Base-by-base conservation (phyloP, 2,888 invertebrate species). In the Theretra japonica region DNA sequence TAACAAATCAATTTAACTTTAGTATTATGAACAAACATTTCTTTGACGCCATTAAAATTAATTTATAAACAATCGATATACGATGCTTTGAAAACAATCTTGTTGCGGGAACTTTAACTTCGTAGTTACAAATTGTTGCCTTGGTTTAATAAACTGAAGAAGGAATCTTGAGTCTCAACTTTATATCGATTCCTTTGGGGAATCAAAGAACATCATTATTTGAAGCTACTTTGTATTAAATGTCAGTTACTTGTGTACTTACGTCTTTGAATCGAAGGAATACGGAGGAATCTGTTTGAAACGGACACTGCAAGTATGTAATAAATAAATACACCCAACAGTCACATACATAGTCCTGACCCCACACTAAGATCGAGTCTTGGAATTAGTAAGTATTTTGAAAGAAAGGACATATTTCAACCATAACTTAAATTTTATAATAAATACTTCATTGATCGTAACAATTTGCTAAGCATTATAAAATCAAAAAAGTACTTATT, bases 121-220 rank as follows among this genome's bases (percentile, higher is more conserved):
- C 58, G 73, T 80, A 80, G 79, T 80, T 83, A 79, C 75, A 82
- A 82, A 83, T 83, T 81, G 83, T 85, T 86, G 74, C 69, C 62
- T 71, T 74, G 71, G 68, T 73, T 75, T 70, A 73, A 41, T 69
- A 8, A 75, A 82, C 76, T 75, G 59, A 41, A 72, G 75, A 57
- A 71, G 23, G 73, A 65, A 53, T 53, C 48, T 58, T 57, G 41
- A 15, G 25, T 58, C 4, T 53, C n/a, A n/a, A 53, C 58, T 65
- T 65, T 41, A 65, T 41, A 65, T 65, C 48, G 65, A 65, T 65
- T 65, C 65, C 23, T 41, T 65, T 65, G 65, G 65, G 48, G 48
- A 65, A 65, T 65, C 6, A 23, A 5, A 21, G 15, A 41, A n/a
- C 21, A 23, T 65, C 41, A 23, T 48, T 65, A 65, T 65, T 65